Evolutionary conservation across 1,140 invertebrate genomes (phyloP).

Genomic region (Monomorium pharaonis): DNA sequence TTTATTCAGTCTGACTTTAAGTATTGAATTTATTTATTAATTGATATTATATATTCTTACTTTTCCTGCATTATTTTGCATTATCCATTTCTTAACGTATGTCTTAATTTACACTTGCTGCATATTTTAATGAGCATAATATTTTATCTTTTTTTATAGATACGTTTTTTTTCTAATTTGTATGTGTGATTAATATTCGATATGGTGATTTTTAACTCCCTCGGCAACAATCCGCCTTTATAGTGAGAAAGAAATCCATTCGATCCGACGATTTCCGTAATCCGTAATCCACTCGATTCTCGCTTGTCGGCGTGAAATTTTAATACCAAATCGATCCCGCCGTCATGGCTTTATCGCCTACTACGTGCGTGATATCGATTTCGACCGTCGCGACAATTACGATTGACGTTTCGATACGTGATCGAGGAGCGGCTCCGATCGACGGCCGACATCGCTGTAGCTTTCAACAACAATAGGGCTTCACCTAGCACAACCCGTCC

Average conservation of each 20-base stretch:
- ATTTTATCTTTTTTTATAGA: neutral
- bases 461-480: constrained; percentile 42
- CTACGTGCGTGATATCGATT: constrained; percentile 38
- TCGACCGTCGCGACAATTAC: constrained; percentile 51
- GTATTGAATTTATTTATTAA: neutral
- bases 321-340: constrained; percentile 52
- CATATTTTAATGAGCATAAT: neutral
- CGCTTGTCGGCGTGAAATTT: constrained; percentile 52
- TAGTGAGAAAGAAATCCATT: neutral
- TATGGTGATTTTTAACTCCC: constrained; percentile 13
- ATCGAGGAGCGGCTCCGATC: constrained; percentile 29
- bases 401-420: constrained; percentile 55
- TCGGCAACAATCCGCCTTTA: constrained; percentile 21
- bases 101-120: neutral
- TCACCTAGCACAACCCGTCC: neutral
- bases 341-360: constrained; percentile 26
- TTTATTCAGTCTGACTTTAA: neutral
- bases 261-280: constrained; percentile 44
- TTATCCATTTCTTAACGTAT: neutral
- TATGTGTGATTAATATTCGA: constrained; percentile 12
- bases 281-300: constrained; percentile 52
- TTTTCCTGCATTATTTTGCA: neutral
- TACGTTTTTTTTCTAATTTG: neutral
- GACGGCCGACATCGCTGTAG: constrained; percentile 15
- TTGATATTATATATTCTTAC: neutral